A percentile compares a stretch with the other conserved stretches of the same genome.
phyloP scores from a whole-genome alignment of 2,888 invertebrate genomes.

The Tetragnatha montana region DNA sequence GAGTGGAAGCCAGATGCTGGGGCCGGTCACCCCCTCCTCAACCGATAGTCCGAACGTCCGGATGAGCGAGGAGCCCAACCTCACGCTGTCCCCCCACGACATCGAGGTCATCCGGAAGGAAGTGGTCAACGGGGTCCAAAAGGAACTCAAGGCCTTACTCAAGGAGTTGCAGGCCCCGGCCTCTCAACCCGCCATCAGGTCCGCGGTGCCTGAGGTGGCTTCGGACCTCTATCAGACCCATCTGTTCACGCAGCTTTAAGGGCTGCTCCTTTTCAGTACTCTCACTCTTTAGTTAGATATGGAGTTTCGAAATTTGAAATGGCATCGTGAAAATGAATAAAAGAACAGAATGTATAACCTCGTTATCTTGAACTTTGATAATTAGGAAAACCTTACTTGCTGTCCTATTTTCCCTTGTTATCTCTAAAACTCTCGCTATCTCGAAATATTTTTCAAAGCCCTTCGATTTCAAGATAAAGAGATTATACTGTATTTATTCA shows the following conservation, averaged over 20 bases:
- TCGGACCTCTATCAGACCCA: constrained; percentile 76
- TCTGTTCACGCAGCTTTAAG: constrained; percentile 76
- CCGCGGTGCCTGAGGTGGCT: constrained; percentile 73
- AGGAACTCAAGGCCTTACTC: constrained; percentile 60
- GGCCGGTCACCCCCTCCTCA: constrained; percentile 54
- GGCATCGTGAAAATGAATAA: no score
- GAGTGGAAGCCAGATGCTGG: constrained; percentile 62
- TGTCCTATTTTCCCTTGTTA: no score
- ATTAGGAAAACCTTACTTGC: no score
- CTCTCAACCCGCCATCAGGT: constrained; percentile 36
- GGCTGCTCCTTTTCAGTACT: background rate
- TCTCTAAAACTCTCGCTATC: no score
- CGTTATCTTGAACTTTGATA: no score
- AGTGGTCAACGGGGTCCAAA: constrained; percentile 56
- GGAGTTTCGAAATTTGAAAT: no score
- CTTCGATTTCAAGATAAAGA: no score
- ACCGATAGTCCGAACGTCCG: constrained; percentile 19
- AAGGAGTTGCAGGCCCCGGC: constrained; percentile 47
- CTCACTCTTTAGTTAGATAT: background rate
- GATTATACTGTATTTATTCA: no score
- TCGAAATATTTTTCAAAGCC: no score
- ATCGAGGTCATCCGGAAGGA: constrained; percentile 63
- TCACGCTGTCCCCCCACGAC: constrained; percentile 51
- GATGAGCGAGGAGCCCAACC: background rate
- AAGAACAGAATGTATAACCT: no score